These are phyloP conservation scores for Drosophila robusta DNA, from an alignment of 2,888 invertebrate genomes.

Conservation along the genomic window DNA sequence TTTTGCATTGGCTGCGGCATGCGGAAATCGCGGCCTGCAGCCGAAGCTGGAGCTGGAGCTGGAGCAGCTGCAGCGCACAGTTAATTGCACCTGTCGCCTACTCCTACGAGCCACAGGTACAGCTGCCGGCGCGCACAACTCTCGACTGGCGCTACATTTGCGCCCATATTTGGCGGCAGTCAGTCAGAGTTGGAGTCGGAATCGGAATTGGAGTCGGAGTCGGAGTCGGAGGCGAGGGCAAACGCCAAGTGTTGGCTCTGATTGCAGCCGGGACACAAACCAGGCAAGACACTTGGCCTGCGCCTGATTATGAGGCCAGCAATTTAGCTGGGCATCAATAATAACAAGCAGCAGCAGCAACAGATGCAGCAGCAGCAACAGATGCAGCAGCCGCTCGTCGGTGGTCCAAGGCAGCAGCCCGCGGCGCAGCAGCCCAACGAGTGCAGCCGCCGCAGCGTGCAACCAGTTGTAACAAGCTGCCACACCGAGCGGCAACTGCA, in stretches of 20 bases:
- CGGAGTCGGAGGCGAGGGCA: neutral
- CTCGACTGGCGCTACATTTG: constrained; percentile 69
- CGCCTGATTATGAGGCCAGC: constrained; percentile 70
- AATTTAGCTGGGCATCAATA: constrained; percentile 45
- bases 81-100: constrained; percentile 79
- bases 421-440: constrained; percentile 29
- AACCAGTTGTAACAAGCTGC: constrained; percentile 76
- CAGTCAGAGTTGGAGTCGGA: neutral
- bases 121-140: constrained; percentile 12
- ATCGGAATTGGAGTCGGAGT: neutral
- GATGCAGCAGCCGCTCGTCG: constrained; percentile 40
- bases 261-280: constrained; percentile 62
- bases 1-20: constrained; percentile 47
- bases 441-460: constrained; percentile 30
- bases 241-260: constrained; percentile 46
- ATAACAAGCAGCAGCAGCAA: constrained; percentile 42
- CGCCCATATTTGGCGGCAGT: constrained; percentile 69
- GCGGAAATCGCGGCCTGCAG: constrained; percentile 68
- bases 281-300: constrained; percentile 21
- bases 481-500: constrained; percentile 23
- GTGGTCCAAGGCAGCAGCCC: constrained; percentile 66
- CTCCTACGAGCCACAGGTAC: constrained; percentile 48
- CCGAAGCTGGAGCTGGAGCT: constrained; percentile 22
- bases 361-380: constrained; percentile 25
- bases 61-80: constrained; percentile 33